Conservation (phyloP, 2,113 vertebrate genomes). For the Leptobrachium ailaonicum region DNA sequence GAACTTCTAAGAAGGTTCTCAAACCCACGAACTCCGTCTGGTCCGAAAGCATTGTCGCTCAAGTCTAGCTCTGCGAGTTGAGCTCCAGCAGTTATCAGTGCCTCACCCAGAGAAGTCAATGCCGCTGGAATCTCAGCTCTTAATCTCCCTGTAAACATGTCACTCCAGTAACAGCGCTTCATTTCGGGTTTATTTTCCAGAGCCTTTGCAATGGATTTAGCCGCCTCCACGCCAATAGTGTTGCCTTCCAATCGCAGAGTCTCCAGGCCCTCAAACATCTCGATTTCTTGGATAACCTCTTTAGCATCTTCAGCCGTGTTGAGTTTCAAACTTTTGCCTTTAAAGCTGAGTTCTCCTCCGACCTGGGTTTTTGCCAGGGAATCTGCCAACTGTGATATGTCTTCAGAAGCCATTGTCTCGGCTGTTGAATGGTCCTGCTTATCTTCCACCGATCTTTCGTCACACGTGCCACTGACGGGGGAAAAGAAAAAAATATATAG, state of each 20-base stretch:
- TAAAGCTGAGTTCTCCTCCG: conserved; percentile 89
- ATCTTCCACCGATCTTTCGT: no score
- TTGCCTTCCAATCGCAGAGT: conserved; percentile 92
- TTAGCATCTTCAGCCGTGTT: conserved; percentile 89
- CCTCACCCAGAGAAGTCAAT: conserved; percentile 87
- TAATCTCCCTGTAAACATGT: conserved; percentile 96
- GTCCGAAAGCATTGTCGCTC: conserved; percentile 97
- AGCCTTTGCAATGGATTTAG: conserved; percentile 88
- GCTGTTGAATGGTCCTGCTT: no score
- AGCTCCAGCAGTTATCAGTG: conserved; percentile 83
- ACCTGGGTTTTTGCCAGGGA: conserved; percentile 90
- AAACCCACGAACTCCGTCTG: conserved; percentile 90
- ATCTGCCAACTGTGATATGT: conserved; percentile 82
- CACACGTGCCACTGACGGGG: no score
- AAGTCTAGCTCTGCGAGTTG: conserved; percentile 88
- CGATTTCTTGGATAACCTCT: conserved; percentile 86
- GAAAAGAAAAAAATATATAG: no score
- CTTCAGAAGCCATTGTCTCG: conserved; percentile 86
- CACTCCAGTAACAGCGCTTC: conserved; percentile 95
- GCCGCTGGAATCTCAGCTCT: conserved; percentile 94
- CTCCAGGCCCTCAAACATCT: conserved; percentile 81
- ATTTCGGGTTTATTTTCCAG: conserved; percentile 86
- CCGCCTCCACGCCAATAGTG: conserved; percentile 90
- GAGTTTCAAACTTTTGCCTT: conserved; percentile 90
- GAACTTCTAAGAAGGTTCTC: conserved; percentile 87